Evolutionary conservation across 1,140 invertebrate species (phyloP), one percentile per base, ranked within the genome.

Genomic region (Vollenhovia emeryi): DNA sequence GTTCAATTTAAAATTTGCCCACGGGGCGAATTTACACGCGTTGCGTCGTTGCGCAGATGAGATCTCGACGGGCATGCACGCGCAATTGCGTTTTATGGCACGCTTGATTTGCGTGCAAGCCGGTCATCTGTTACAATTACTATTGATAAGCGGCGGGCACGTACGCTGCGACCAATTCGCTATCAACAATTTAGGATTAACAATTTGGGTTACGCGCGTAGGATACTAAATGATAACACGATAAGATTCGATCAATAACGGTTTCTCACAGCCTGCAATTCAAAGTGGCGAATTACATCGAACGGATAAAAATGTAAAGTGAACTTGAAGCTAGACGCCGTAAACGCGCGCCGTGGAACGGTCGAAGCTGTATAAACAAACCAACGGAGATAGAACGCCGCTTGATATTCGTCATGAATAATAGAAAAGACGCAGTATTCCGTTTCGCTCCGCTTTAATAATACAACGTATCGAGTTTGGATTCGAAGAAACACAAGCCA

Each of bases 131-230:
- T 60, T 84, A 50, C 21, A 84, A 84, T 76, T 75, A 75, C 43
- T 45, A 24, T 33, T 69, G 36, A 82, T 71, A 33, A 69, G 40
- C 36, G 11, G 18, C 8, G 18, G n/a, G 6, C 57, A 50, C 24
- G 11, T 74, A 57, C 9, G 3, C 13, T 50, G 43, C 13, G 36
- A 64, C 4, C 30, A 71, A 13, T 73, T 73, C 7, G n/a, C 33
- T 68, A 79, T 68, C 60, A 79, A 79, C 24, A 59, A 59, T 79
- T 66, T 78, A 40, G n/a, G 9, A 66, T 78, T 57, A 66, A 66
- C 59, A 36, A 66, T 11, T 50, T 76, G 4, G 18, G 21, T 52
- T 66, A 64, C 40, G 57, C n/a, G 15, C 11, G 24, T 6, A 21
- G 3, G 64, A 78, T 78, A 33, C 0, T 13, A 21, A 71, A 64